Base-by-base conservation (phyloP, 23 tunicate genomes). In the Styela clava region DNA sequence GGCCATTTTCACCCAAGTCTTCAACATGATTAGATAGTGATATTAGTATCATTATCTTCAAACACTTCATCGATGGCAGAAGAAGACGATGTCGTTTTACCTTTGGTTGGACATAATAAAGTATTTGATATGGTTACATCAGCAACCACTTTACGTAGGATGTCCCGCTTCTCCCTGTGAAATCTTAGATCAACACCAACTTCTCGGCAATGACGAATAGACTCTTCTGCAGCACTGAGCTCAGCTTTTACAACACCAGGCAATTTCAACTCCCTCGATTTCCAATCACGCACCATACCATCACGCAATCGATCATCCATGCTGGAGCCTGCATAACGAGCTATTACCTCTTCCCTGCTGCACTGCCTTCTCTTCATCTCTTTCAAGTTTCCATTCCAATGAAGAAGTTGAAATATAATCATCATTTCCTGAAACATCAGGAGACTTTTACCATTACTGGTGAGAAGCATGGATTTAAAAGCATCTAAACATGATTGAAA, bases 331-430 rank as follows among this genome's bases (percentile, higher is more conserved):
- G 74, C 33, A 65, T 89, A 89, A 81, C 82, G 88, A 33, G 82
- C 85, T 1, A 85, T 62, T 1, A 89, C 89, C 34, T 89, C 95
- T 18, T 74, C 78, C 44, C 95, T 74, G 0, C 74, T 86, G 63
- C 95, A 89, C 24, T 67, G n/a, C 23, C 84, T 64, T 52, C 83
- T 80, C 69, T 85, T 81, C 95, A 89, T 89, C 74, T 84, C 89
- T 64, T 79, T 85, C 34, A 89, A 52, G 56, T 79, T 85, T 37
- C 95, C 95, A 52, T 84, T 92, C 97, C 97, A 92, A 62, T 92
- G 97, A 61, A 92, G 71, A n/a, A 92, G 82, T 74, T 92, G 97
- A 69, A 92, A 92, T 21, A 82, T 86, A 0, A 88, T 74, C 86
- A 92, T 87, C 72, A 62, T 61, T 77, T 87, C 86, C 79, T 92